Base-by-base conservation (phyloP, 2,888 invertebrate genomes). In the Lochmaea capreae region DNA sequence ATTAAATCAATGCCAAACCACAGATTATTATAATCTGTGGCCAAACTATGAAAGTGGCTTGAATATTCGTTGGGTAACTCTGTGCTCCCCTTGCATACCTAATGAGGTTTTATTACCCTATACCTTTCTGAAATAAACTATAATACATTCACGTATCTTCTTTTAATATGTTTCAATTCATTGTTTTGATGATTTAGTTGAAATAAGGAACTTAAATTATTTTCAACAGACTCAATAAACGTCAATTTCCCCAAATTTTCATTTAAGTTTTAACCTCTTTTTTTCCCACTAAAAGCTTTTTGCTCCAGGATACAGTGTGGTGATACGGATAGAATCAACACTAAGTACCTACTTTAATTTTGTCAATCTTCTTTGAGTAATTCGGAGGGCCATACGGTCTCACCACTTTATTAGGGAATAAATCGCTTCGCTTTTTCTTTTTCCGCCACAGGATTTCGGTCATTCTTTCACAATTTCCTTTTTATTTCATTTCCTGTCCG, bases 341-440 rank as follows among this genome's bases (percentile, higher is more conserved):
- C 79, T 78, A 77, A 80, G 83, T 84, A 69, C n/a, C n/a, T n/a
- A n/a, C 65, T 84, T 84, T 84, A 84, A 84, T 84, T 85, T 83
- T 80, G 83, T 82, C 83, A 84, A 84, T 84, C 84, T 83, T 84
- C 84, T 84, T 84, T 82, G 81, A 80, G 81, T 83, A 84, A 85
- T 85, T 84, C 82, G 79, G 76, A 80, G 78, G 80, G 77, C 81
- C 80, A 79, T 79, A 79, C 75, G 78, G 76, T 81, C 79, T 80
- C 81, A 81, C 59, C 52, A 79, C 79, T 84, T 84, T 83, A 84
- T 83, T 84, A 83, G 81, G 72, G 79, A 82, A 85, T 83, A 84
- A 84, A 84, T 84, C 84, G 81, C 75, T 77, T 79, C 80, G 76
- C 79, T 78, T 63, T 58, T 71, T 58, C 58, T 78, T 80, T 74